A percentile compares a stretch with the other conserved stretches of the same genome.
Evolutionary conservation across 2,888 invertebrate genomes (phyloP).

Genomic region (Subacronicta megacephala): DNA sequence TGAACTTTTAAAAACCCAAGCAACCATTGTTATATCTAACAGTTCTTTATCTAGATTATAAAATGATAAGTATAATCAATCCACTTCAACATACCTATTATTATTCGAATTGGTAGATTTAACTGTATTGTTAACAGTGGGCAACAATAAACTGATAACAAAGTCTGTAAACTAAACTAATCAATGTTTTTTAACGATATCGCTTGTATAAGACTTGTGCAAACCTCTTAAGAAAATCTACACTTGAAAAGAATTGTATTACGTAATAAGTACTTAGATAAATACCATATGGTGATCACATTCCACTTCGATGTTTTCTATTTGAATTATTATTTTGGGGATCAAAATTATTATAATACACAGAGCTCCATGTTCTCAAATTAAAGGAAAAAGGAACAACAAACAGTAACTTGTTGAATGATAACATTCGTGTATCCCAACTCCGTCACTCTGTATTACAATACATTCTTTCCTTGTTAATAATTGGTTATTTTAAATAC

Average conservation of each 20-base stretch:
- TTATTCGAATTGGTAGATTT: neutral
- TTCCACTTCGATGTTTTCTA: conserved; percentile 3
- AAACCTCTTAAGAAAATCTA: conserved; percentile 28
- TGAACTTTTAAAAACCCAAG: conserved; percentile 2
- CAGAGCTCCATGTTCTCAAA: too few relatives aligned
- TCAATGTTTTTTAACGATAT: conserved; percentile 10
- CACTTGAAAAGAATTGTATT: conserved; percentile 10
- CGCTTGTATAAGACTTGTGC: conserved; percentile 13
- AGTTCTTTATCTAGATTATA: neutral
- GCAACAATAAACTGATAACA: conserved; percentile 11
- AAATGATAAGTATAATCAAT: neutral
- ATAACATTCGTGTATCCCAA: conserved; percentile 2
- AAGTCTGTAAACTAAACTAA: neutral
- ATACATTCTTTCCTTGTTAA: too few relatives aligned
- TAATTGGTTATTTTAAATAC: too few relatives aligned
- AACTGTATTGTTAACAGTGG: neutral
- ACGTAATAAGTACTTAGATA: conserved; percentile 11
- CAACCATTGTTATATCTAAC: neutral
- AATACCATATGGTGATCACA: conserved; percentile 16
- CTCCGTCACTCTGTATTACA: neutral
- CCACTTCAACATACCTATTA: neutral
- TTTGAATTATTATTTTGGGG: too few relatives aligned
- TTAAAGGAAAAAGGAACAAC: neutral
- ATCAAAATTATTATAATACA: too few relatives aligned
- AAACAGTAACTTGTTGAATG: conserved; percentile 3